Evolutionary conservation across 2,888 invertebrate genomes (phyloP).

Genomic region (Adelphocoris suturalis): DNA sequence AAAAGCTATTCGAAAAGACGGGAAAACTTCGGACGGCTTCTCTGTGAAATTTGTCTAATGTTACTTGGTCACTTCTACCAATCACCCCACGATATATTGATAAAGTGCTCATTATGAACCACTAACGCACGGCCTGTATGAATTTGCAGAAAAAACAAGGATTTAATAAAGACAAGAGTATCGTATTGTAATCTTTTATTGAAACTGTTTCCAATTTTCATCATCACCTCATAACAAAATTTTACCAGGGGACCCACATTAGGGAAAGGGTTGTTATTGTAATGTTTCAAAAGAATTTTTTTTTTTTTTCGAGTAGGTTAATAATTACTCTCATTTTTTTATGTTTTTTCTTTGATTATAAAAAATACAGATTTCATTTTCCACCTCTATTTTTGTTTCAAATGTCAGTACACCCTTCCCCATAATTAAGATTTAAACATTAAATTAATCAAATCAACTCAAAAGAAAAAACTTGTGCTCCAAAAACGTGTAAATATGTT

Average conservation of each 20-base stretch:
- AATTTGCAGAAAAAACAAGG: too few relatives aligned
- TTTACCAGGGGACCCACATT: constrained; percentile 64
- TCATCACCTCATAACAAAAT: constrained; percentile 57
- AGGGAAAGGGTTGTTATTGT: constrained; percentile 35
- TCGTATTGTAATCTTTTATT: not conserved
- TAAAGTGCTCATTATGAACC: too few relatives aligned
- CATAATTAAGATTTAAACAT: not conserved
- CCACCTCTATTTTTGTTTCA: constrained; percentile 40
- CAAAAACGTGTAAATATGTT: not conserved
- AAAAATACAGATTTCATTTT: constrained; percentile 35
- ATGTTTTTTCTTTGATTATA: not conserved
- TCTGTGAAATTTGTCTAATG: too few relatives aligned
- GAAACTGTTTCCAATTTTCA: constrained; percentile 41
- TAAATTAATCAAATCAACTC: not conserved
- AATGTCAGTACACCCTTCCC: constrained; percentile 37
- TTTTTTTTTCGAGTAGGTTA: not conserved
- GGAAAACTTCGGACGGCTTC: too few relatives aligned
- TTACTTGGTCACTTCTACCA: too few relatives aligned
- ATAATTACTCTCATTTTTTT: not conserved
- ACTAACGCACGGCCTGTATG: too few relatives aligned
- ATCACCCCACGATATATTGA: too few relatives aligned
- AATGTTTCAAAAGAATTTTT: constrained; percentile 15
- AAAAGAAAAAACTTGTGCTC: constrained; percentile 35
- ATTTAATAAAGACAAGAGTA: too few relatives aligned
- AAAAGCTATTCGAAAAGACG: too few relatives aligned